These are phyloP conservation scores for Lordiphosa mommai DNA, from an alignment of 1,140 invertebrate genomes.

Conservation along the genomic window DNA sequence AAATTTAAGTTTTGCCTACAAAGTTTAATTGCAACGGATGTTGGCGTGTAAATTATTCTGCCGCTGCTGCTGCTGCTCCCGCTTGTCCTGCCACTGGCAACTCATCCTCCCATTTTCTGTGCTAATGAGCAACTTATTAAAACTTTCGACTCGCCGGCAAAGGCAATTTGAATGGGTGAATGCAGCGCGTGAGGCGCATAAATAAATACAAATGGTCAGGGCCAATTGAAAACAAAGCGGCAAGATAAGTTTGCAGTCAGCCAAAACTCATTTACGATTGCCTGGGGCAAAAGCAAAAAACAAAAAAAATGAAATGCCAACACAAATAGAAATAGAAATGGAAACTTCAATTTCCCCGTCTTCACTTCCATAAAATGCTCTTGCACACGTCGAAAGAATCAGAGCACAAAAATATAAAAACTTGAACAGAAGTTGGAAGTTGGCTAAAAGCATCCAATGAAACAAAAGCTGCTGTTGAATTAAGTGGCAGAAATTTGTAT, in stretches of 20 bases:
- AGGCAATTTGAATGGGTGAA: conserved; percentile 33
- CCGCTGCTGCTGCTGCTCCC: conserved; percentile 22
- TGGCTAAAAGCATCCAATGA: conserved; percentile 26
- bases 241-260: conserved; percentile 51
- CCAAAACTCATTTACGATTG: conserved; percentile 58
- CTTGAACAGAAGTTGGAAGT: conserved; percentile 18
- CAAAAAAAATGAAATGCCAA: conserved; percentile 19
- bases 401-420: neutral
- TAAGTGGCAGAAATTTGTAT: neutral
- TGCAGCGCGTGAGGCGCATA: conserved; percentile 56
- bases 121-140: conserved; percentile 76
- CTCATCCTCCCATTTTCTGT: conserved; percentile 46
- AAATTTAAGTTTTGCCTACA: conserved; percentile 50
- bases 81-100: neutral
- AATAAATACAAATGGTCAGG: conserved; percentile 49
- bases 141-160: conserved; percentile 30
- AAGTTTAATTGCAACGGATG: conserved; percentile 74
- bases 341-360: conserved; percentile 50
- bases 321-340: conserved; percentile 5
- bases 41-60: conserved; percentile 77
- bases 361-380: conserved; percentile 24
- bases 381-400: conserved; percentile 33
- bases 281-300: neutral
- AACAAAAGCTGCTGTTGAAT: conserved; percentile 27
- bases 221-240: conserved; percentile 61